Evolutionary conservation across 1,140 invertebrate species (phyloP).

Genomic region (Aphaenogaster floridana): DNA sequence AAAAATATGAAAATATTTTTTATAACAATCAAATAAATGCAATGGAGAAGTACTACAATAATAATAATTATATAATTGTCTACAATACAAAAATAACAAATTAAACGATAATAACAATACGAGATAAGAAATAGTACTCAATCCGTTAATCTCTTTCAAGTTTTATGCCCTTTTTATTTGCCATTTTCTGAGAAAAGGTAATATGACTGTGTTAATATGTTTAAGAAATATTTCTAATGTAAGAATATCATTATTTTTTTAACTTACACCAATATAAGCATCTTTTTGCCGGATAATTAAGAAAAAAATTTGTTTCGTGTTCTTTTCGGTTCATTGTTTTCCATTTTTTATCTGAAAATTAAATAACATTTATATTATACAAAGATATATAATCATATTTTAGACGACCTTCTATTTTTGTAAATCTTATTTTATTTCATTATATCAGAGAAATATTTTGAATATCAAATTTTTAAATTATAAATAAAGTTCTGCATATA

Average conservation of each 20-base stretch:
- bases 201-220: not conserved
- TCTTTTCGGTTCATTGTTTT: not conserved
- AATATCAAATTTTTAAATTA: not conserved
- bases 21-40: not conserved
- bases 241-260: not conserved
- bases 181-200: not conserved
- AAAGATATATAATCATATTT: not conserved
- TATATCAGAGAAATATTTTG: not conserved
- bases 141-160: not conserved
- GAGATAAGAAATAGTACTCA: not conserved
- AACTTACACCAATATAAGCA: not conserved
- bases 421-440: conserved; percentile 4
- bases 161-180: too few relatives aligned
- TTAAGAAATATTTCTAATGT: not conserved
- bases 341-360: conserved; percentile 12
- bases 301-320: not conserved
- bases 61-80: not conserved
- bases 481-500: not conserved
- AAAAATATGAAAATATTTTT: not conserved
- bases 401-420: not conserved
- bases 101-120: not conserved
- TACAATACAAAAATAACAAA: not conserved
- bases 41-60: not conserved
- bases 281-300: not conserved
- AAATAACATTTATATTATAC: not conserved